Percentiles rank a stretch among this genome's conserved stretches.
Evolutionary conservation across 2,797 vertebrate species (phyloP).

Genomic region (Petrocephalus schoutedeni): DNA sequence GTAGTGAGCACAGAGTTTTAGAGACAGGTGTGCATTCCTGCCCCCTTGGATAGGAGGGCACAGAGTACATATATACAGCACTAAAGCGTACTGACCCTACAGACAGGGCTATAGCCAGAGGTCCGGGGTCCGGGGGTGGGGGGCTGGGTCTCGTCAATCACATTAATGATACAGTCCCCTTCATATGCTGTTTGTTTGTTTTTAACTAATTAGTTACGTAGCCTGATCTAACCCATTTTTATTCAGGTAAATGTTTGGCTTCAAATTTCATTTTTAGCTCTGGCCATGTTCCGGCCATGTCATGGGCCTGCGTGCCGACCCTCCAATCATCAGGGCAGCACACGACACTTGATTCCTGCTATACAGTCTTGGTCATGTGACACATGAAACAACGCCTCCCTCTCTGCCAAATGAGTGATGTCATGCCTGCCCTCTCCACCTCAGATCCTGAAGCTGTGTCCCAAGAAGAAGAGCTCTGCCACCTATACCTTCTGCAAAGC

Average conservation of each 20-base stretch:
- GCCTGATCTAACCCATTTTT: no score
- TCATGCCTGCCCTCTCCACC: constrained; percentile 25
- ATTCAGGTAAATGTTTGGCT: no score
- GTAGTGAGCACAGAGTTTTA: background rate
- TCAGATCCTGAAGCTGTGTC: constrained; percentile 94
- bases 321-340: background rate
- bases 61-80: background rate
- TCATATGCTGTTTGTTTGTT: no score
- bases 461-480: constrained; percentile 94
- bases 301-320: no score
- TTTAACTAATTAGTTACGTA: no score
- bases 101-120: background rate
- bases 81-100: background rate
- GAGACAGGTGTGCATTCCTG: background rate
- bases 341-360: background rate
- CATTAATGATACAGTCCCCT: no score
- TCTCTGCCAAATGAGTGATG: background rate
- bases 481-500: constrained; percentile 97
- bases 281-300: no score
- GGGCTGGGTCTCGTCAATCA: no score
- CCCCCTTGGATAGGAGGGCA: background rate
- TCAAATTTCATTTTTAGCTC: no score
- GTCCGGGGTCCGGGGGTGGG: no score
- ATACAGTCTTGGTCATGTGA: background rate
- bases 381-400: background rate